Evolutionary conservation across 2,113 vertebrate species (phyloP).

Genomic region (Pipa parva): DNA sequence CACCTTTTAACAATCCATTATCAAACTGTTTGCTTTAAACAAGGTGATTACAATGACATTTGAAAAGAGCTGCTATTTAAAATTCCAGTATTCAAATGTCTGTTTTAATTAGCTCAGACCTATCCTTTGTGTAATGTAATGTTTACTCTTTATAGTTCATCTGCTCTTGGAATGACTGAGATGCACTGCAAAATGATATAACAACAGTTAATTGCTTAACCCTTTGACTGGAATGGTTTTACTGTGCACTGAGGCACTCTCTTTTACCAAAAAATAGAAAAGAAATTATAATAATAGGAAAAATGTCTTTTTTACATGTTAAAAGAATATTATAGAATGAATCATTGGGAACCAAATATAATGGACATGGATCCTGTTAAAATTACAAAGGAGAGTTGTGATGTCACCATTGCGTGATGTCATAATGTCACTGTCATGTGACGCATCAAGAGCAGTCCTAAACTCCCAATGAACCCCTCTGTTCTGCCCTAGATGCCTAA

Average conservation of each 20-base stretch:
- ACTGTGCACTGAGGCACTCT: too few species aligned
- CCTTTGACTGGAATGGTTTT: neutral
- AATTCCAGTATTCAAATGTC: conserved; percentile 6
- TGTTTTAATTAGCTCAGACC: conserved; percentile 8
- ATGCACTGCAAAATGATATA: neutral
- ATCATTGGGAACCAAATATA: too few species aligned
- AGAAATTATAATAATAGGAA: too few species aligned
- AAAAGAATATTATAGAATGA: too few species aligned
- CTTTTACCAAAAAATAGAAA: too few species aligned
- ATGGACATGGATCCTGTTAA: too few species aligned
- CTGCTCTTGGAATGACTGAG: neutral
- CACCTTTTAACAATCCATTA: neutral
- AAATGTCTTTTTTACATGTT: too few species aligned
- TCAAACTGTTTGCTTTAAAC: neutral
- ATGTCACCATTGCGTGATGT: too few species aligned
- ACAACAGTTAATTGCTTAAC: conserved; percentile 11
- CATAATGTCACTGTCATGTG: too few species aligned
- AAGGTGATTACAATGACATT: neutral
- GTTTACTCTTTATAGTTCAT: conserved; percentile 20
- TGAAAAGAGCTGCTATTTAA: neutral
- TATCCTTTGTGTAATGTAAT: conserved; percentile 10
- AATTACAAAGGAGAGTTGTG: neutral
- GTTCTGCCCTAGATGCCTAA: too few species aligned
- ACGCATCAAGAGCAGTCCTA: too few species aligned
- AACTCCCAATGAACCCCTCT: too few species aligned